A percentile compares a stretch with the other conserved stretches of the same genome.
These are phyloP conservation scores for Mycetomoellerius zeteki DNA, from an alignment of 1,140 invertebrate species.

Conservation along the genomic window DNA sequence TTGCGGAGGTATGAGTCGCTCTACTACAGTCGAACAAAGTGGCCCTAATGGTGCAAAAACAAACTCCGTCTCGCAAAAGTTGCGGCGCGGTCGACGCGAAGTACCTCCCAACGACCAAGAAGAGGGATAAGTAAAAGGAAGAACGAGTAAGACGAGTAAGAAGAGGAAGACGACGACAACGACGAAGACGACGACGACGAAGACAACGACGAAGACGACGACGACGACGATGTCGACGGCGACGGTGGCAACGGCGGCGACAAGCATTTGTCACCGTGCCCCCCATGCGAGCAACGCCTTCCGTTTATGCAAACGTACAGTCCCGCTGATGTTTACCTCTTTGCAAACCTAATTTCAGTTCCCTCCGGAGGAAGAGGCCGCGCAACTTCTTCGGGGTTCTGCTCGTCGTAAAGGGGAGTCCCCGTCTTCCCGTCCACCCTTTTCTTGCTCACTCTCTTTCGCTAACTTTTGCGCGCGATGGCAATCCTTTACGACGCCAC, in stretches of 20 bases:
- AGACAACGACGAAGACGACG: neutral
- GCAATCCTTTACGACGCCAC: conserved; percentile 76
- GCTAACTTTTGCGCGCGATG: conserved; percentile 72
- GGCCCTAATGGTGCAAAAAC: conserved; percentile 83
- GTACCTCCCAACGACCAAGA: conserved; percentile 58
- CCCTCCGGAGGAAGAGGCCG: conserved; percentile 76
- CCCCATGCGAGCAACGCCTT: conserved; percentile 82
- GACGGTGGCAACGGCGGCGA: conserved; percentile 70
- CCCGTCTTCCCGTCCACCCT: neutral
- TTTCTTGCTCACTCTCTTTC: conserved; percentile 58
- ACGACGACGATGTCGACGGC: neutral
- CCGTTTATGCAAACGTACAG: conserved; percentile 85
- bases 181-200: neutral
- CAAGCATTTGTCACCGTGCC: conserved; percentile 84
- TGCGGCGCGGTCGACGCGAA: conserved; percentile 67
- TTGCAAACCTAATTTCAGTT: conserved; percentile 85
- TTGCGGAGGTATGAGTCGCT: conserved; percentile 71
- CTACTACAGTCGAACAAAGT: conserved; percentile 80
- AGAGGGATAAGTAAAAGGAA: conserved; percentile 66
- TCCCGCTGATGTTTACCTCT: conserved; percentile 85
- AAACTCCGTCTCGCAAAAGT: conserved; percentile 78
- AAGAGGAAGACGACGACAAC: conserved; percentile 35
- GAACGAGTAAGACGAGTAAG: conserved; percentile 52
- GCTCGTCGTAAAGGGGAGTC: conserved; percentile 64
- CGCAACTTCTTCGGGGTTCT: conserved; percentile 78